Conservation (phyloP, 2,888 invertebrate genomes). For the Leptinotarsa juncta region DNA sequence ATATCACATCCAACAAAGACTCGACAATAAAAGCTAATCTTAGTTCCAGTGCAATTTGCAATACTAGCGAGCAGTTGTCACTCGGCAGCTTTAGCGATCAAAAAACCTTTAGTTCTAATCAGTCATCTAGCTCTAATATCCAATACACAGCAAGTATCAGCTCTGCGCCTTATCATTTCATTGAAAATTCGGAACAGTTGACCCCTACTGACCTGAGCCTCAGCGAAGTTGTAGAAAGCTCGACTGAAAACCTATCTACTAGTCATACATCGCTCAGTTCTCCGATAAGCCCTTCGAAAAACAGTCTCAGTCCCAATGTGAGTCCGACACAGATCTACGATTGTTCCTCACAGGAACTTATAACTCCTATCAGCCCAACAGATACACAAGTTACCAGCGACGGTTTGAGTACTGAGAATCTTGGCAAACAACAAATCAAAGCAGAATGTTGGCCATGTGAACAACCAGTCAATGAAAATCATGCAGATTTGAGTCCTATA, state of each 20-base stretch:
- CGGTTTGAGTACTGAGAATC: conserved; percentile 47
- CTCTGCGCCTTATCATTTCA: conserved; percentile 56
- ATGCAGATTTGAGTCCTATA: conserved; percentile 60
- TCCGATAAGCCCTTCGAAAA: conserved; percentile 58
- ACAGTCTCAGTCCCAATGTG: conserved; percentile 60
- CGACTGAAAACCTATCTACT: conserved; percentile 65
- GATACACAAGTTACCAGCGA: conserved; percentile 50
- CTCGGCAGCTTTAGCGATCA: conserved; percentile 52
- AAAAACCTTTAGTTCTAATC: conserved; percentile 53
- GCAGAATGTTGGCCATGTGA: conserved; percentile 41
- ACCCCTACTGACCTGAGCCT: conserved; percentile 59
- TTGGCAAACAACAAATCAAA: conserved; percentile 33
- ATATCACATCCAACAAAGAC: conserved; percentile 48
- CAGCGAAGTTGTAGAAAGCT: conserved; percentile 60
- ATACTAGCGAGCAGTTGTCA: conserved; percentile 56
- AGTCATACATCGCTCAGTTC: conserved; percentile 63
- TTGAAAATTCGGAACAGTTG: conserved; percentile 55
- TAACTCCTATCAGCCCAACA: conserved; percentile 45
- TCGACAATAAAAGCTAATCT: conserved; percentile 54
- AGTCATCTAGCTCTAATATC: conserved; percentile 56
- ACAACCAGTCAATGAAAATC: conserved; percentile 46
- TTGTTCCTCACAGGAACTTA: conserved; percentile 43
- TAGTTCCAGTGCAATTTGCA: conserved; percentile 57
- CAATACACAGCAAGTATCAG: conserved; percentile 57
- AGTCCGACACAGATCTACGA: conserved; percentile 57